Base-by-base conservation (phyloP, 2,113 vertebrate species). In the Xiphias gladius region DNA sequence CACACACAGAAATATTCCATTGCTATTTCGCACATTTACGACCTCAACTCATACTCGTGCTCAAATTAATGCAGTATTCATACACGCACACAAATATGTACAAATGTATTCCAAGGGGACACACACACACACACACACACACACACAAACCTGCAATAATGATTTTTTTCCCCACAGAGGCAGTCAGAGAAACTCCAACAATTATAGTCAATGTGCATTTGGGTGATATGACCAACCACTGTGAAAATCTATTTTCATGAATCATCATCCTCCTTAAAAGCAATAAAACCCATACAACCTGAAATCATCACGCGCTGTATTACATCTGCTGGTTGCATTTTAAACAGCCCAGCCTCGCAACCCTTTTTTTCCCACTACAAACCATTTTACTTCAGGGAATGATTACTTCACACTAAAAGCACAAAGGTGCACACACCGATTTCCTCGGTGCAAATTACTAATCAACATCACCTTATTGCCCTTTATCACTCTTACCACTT, bases 1-100 rank as follows among this genome's bases (percentile, higher is more conserved):
- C 88, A 76, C 22, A 90, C 85, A 93, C 67, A 76, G 24, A 59
- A 80, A 52, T 39, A 55, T 22, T n/a, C 20, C 20, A 59, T n/a
- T 17, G 6, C 19, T 28, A 8, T 58, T 66, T 37, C 3, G 22
- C 2, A 39, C 37, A 65, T 35, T 37, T 10, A 57, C 6, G 10
- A 54, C 61, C 12, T 41, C 32, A n/a, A 6, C 11, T 24, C 1
- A 20, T n/a, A 39, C 37, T 39, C 37, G 8, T 10, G 48, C 46
- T 48, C 46, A 48, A 19, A 48, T 48, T 19, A 48, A 48, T 48
- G 19, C 46, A 17, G 14, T 48, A 6, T 1, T 48, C 46, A 46
- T 46, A 35, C 32, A 39, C 37, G 37, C 37, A 39, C 37, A 48
- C 46, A 48, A 5, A 5, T 7, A 5, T 17, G 46, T 48, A 5